Evolutionary conservation across 2,888 invertebrate species (phyloP), one percentile per base, ranked within the genome.

Genomic region (Mactromeris polynyma): DNA sequence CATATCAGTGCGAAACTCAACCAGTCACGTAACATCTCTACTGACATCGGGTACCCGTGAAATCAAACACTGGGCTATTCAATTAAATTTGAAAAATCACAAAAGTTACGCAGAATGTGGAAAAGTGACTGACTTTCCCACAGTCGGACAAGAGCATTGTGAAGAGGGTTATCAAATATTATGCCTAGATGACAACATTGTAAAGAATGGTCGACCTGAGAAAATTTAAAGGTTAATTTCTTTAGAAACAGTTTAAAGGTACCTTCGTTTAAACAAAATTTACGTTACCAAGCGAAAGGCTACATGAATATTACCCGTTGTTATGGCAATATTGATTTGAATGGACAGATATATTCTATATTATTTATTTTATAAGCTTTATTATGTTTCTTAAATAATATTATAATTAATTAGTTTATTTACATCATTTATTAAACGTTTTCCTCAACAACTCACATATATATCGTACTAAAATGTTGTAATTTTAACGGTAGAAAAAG

Each of bases 81-180:
- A 87, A 90, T 90, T 90, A 90, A 87, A 51, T 80, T 87, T 90
- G 90, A 88, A 86, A 88, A 88, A 85, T 90, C 58, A 77, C 79
- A 77, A 64, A 33, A 33, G 84, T 90, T 90, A 90, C 88, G 88
- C 86, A 86, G 81, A 38, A 84, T 86, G 85, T 80, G 81, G 86
- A 81, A 78, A 84, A 81, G 26, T 79, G 88, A 84, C 86, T 84
- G 83, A 86, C 86, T 88, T 90, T 90, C 90, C 90, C 90, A 90
- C 90, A 90, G 80, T 90, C 84, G n/a, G 46, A 90, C 90, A 90
- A 90, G 83, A 77, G 79, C 14, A n/a, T 64, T 51, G 69, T 58
- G 9, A 81, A 83, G 77, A 38, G 40, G 80, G 80, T 83, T 83
- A 73, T 85, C 85, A 85, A 85, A 85, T 31, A 21, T 85, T 85